Evolutionary conservation across 2,888 invertebrate genomes (phyloP), one percentile per base, ranked within the genome.

Genomic region (Minunthozetes semirufus): DNA sequence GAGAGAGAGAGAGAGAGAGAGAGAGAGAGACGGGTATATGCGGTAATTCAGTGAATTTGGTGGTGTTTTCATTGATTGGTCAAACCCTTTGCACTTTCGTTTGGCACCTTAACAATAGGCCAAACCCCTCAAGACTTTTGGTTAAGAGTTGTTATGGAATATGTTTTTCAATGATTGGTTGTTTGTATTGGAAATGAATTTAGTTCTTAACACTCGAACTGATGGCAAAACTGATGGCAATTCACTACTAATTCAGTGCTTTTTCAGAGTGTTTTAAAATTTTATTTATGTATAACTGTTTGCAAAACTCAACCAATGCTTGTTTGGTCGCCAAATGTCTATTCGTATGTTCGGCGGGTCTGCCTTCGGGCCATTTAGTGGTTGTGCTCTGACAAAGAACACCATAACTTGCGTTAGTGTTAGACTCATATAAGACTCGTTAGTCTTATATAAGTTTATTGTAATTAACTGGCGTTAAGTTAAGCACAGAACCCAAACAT

Each of bases 251-350:
- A 63, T 63, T 29, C 61, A 63, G 61, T 63, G 61, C 61, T 63
- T 17, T 63, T 63, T 33, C 13, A 9, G 15, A 63, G n/a, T 63
- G 61, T 63, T 63, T 63, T 63, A 63, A 63, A 22, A 63, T 63
- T 63, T 63, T 63, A 63, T 63, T 63, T 63, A 63, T 63, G 61
- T 63, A 29, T 63, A 63, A 63, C 61, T 63, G 61, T 63, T 63
- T 63, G 61, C 25, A 56, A 53, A 48, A 56, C 25, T 56, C 56
- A 53, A 11, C 56, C 25, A 25, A 56, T 25, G 56, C 56, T 56
- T 53, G 15, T 53, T 56, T 56, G 56, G 33, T 33, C 46, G 8
- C 46, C 46, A 46, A 46, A 46, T 15, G 29, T 61, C 33, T 29
- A 63, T 29, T 63, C 17, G 2, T 19, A 4, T 63, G 33, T 17